Evolutionary conservation across 2,113 vertebrate species (phyloP).

Genomic region (Lampris incognitus): DNA sequence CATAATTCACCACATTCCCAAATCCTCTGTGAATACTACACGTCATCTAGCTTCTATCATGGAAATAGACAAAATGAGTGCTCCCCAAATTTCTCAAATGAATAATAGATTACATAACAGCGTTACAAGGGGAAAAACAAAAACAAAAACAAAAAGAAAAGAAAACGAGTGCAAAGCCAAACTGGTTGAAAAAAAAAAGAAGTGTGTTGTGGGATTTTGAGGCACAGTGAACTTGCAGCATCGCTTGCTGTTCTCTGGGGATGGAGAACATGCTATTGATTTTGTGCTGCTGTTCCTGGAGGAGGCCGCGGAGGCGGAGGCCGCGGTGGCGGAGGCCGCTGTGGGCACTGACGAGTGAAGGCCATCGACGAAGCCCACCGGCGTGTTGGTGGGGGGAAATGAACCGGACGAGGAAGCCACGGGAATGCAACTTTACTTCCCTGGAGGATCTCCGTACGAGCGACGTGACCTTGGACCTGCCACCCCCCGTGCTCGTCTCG

Average conservation of each 20-base stretch:
- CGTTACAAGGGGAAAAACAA: neutral
- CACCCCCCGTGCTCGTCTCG: neutral
- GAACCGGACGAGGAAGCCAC: constrained; percentile 35
- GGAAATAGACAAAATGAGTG: no score
- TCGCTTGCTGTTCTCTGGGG: constrained; percentile 31
- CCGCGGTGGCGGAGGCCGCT: constrained; percentile 27
- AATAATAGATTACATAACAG: neutral
- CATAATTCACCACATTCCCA: no score
- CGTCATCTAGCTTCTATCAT: no score
- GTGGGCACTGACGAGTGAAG: constrained; percentile 52
- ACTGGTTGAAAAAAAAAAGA: no score
- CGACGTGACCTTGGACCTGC: constrained; percentile 27
- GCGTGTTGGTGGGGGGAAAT: constrained; percentile 42
- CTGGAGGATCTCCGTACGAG: constrained; percentile 1
- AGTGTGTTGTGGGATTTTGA: constrained; percentile 36
- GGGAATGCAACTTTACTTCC: constrained; percentile 10
- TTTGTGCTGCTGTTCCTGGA: constrained; percentile 40
- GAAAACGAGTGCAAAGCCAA: no score
- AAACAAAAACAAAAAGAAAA: neutral
- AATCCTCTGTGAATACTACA: no score
- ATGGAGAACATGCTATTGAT: constrained; percentile 65
- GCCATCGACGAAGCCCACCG: constrained; percentile 36
- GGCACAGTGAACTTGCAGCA: constrained; percentile 38
- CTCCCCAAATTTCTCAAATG: neutral
- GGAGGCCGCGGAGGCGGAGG: neutral